phyloP scores from a whole-genome alignment of 2,797 vertebrate genomes.

The Hippocampus kuda region DNA sequence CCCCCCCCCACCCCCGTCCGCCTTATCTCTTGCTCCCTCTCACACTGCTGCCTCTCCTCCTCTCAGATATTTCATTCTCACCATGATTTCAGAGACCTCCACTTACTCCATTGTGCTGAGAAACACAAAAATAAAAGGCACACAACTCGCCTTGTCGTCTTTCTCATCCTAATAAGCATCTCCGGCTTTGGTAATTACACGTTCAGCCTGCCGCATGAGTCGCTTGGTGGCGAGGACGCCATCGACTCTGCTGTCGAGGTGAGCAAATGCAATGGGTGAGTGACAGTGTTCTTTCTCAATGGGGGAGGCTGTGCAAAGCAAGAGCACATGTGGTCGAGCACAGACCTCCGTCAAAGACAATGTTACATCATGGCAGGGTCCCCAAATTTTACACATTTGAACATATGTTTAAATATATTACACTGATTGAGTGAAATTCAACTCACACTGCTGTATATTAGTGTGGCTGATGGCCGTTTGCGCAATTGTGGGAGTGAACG shows the following conservation, averaged over 20 bases:
- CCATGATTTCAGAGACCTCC: conserved; percentile 56
- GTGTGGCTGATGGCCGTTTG: no score
- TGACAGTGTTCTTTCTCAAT: conserved; percentile 60
- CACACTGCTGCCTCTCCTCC: conserved; percentile 43
- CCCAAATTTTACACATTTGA: no score
- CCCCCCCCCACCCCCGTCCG: neutral
- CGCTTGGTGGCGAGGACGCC: conserved; percentile 61
- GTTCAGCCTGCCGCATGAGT: conserved; percentile 60
- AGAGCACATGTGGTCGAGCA: conserved; percentile 61
- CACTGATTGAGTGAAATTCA: no score
- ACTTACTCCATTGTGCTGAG: conserved; percentile 58
- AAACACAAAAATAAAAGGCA: conserved; percentile 53
- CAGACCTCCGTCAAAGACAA: conserved; percentile 45
- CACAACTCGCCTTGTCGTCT: conserved; percentile 62
- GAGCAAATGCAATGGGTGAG: conserved; percentile 53
- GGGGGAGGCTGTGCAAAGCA: conserved; percentile 43
- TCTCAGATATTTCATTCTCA: conserved; percentile 51
- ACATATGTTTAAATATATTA: no score
- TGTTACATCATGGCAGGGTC: neutral
- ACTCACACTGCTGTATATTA: no score
- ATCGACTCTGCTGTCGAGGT: conserved; percentile 58
- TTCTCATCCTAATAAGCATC: conserved; percentile 67
- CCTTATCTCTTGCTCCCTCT: conserved; percentile 47
- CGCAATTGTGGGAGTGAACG: no score
- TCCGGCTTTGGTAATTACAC: conserved; percentile 70